A percentile compares a stretch with the other conserved stretches of the same genome.
phyloP scores from a whole-genome alignment of 30 jellyfish, hydroid and myxozoan species.

The Aurelia sp. region DNA sequence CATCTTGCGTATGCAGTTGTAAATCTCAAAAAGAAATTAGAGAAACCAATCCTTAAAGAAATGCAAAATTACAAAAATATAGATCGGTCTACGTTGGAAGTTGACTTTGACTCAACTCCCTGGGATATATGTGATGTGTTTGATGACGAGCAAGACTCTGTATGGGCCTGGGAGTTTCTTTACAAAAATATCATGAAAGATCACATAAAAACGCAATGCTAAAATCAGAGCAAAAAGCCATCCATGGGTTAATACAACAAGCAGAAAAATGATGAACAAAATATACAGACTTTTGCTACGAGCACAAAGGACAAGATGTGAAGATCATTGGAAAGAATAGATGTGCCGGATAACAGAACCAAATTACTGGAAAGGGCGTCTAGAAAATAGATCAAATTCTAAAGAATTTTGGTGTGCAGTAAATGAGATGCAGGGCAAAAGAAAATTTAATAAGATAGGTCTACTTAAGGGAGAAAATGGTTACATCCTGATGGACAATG shows the following conservation, averaged over 20 bases:
- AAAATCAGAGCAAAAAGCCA: conserved; percentile 22
- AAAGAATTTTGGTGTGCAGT: neutral
- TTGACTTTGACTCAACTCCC: too few relatives aligned
- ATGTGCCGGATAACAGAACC: too few relatives aligned
- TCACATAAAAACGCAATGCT: conserved; percentile 39
- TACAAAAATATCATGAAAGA: conserved; percentile 23
- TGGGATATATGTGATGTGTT: conserved; percentile 13
- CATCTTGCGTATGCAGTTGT: too few relatives aligned
- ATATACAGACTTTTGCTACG: conserved; percentile 28
- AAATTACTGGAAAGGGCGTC: too few relatives aligned
- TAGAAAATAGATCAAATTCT: too few relatives aligned
- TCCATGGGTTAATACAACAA: too few relatives aligned
- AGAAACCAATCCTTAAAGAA: too few relatives aligned
- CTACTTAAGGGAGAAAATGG: conserved; percentile 22
- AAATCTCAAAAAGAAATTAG: too few relatives aligned
- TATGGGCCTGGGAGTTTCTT: conserved; percentile 28
- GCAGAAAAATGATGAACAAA: neutral
- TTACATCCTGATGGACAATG: conserved; percentile 17
- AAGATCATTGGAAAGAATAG: conserved; percentile 20
- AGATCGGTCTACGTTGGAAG: too few relatives aligned
- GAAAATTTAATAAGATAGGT: conserved; percentile 11
- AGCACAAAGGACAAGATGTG: conserved; percentile 37
- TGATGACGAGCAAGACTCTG: conserved; percentile 46
- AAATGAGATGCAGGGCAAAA: conserved; percentile 17
- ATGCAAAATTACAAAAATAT: too few relatives aligned